A percentile compares a stretch with the other conserved stretches of the same genome.
phyloP scores from a whole-genome alignment of 2,797 vertebrate species.

The Otus scops region DNA sequence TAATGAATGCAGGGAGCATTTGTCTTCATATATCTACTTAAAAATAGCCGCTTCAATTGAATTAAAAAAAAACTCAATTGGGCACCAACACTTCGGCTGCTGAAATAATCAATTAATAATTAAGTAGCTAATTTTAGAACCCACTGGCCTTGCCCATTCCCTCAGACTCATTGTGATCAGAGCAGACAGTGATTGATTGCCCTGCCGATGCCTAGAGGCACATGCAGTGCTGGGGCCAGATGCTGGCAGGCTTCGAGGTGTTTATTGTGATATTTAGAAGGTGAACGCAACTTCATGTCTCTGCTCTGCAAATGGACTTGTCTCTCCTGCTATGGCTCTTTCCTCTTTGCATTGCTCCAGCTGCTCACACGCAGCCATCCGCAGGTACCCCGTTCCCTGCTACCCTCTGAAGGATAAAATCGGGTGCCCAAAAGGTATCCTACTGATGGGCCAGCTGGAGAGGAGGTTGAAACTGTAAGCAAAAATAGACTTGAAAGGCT shows the following conservation, averaged over 20 bases:
- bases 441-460: not conserved
- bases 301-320: not conserved
- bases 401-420: not conserved
- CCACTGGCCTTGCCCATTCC: not conserved
- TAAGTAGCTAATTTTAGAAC: conserved; percentile 69
- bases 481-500: conserved; percentile 31
- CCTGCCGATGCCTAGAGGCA: not conserved
- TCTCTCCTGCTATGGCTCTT: not conserved
- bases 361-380: not conserved
- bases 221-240: not conserved
- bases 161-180: not conserved
- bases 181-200: conserved; percentile 64
- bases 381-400: not conserved
- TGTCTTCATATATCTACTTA: conserved; percentile 37
- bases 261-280: not conserved
- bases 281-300: not conserved
- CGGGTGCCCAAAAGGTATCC: not conserved
- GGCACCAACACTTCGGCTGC: not conserved
- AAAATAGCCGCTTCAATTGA: conserved; percentile 46
- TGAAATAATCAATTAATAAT: conserved; percentile 72
- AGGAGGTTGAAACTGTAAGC: not conserved
- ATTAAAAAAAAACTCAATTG: not conserved
- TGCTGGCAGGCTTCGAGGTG: not conserved
- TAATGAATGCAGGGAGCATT: conserved; percentile 49
- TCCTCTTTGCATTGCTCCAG: not conserved